Percentiles rank a stretch among this genome's conserved stretches.
Evolutionary conservation across 2,113 vertebrate species (phyloP).

Genomic region (Myotis yumanensis): DNA sequence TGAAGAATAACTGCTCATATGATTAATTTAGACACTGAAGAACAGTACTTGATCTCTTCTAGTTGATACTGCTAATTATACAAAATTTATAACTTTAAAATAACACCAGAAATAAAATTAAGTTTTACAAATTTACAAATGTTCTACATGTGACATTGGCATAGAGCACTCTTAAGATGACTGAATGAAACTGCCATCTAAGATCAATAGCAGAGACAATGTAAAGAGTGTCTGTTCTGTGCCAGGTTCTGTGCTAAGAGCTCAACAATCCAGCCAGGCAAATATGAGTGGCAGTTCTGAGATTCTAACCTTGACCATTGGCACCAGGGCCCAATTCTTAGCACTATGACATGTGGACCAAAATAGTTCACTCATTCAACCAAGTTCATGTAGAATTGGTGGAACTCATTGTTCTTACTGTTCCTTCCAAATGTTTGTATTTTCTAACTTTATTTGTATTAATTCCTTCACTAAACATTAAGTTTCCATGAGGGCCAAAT

Average conservation of each 20-base stretch:
- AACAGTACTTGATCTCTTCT: constrained; percentile 79
- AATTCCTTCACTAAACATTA: background rate
- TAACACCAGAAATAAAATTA: constrained; percentile 72
- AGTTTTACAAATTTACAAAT: constrained; percentile 79
- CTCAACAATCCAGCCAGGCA: background rate
- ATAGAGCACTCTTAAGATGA: constrained; percentile 21
- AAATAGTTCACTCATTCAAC: background rate
- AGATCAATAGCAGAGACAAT: background rate
- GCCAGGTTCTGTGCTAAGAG: background rate
- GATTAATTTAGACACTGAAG: constrained; percentile 75
- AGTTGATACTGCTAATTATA: constrained; percentile 84
- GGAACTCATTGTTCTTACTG: background rate
- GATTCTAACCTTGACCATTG: background rate
- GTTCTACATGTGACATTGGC: constrained; percentile 50
- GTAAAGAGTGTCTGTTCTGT: background rate
- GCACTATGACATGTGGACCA: background rate
- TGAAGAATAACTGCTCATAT: constrained; percentile 67
- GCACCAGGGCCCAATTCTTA: background rate
- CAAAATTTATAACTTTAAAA: constrained; percentile 79
- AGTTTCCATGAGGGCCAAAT: background rate
- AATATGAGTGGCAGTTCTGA: background rate
- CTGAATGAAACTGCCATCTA: background rate
- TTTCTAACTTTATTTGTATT: constrained; percentile 19
- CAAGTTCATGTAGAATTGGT: background rate
- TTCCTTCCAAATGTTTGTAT: background rate